Evolutionary conservation across 2,888 invertebrate genomes (phyloP), one percentile per base, ranked within the genome.

Genomic region (Apotomis capreana): DNA sequence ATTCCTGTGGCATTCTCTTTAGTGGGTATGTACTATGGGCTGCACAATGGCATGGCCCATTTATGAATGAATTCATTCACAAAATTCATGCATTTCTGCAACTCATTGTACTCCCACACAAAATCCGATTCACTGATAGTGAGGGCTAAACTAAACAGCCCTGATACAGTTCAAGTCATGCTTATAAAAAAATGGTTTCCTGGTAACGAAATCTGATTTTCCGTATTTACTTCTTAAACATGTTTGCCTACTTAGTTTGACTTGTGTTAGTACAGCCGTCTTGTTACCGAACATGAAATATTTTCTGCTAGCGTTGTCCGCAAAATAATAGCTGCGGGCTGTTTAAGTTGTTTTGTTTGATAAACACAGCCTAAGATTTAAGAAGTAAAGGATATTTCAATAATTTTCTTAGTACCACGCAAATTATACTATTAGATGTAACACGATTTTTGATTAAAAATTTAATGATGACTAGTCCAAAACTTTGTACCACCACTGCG

Each of bases 181-280:
- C 2, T 26, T 26, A 26, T 26, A 26, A 26, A 26, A 26, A 26
- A 26, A 26, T 26, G 26, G 26, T 26, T 26, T 2, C 26, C 26
- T 26, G 26, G 26, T 97, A 92, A 87, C 49, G 12, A 12, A 63
- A 63, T 63, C 13, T 15, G 49, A 54, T 63, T 63, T 63, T 12
- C 10, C 13, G 13, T 6, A 63, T 63, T 63, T 40, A 9, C 26
- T 54, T 63, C 13, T 15, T 40, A 13, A 63, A 5, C 52, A 51
- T 63, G 63, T 63, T 63, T 54, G 40, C 13, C 9, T 63, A 13
- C 37, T 52, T 62, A 37, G 36, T 52, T 63, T 13, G 51, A 63
- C 52, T 62, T 62, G 40, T 54, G 52, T 15, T 13, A 15, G 26
- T 49, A 40, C 36, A 63, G 13, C 13, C 52, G 36, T 52, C 62